phyloP scores from a whole-genome alignment of 35 echinoderm and acorn worm genomes.

The Anneissia japonica region DNA sequence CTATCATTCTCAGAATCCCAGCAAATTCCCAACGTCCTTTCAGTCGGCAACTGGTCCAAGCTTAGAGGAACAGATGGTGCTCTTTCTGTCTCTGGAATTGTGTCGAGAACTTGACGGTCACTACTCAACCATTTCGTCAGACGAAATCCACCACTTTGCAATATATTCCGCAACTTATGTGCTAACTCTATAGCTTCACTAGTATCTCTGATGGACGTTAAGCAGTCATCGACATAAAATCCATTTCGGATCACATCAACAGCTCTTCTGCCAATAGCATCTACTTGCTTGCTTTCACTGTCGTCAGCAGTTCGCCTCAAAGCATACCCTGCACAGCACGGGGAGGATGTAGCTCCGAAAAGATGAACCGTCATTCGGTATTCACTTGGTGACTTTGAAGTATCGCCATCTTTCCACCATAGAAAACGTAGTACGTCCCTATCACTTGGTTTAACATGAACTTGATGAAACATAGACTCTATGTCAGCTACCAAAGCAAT shows the following conservation, averaged over 20 bases:
- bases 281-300: neutral
- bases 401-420: too few species aligned
- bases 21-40: slow-evolving; percentile 46
- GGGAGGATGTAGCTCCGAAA: too few species aligned
- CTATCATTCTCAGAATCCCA: slow-evolving; percentile 51
- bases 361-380: too few species aligned
- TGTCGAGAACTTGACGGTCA: slow-evolving; percentile 22
- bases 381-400: too few species aligned
- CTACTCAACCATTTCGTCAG: slow-evolving; percentile 75
- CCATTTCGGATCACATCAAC: slow-evolving; percentile 26
- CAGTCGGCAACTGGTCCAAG: slow-evolving; percentile 38
- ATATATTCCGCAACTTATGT: slow-evolving; percentile 10
- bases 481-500: too few species aligned
- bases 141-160: slow-evolving; percentile 39
- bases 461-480: too few species aligned
- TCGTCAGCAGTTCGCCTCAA: neutral
- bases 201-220: slow-evolving; percentile 9
- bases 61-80: slow-evolving; percentile 14
- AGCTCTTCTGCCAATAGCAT: neutral
- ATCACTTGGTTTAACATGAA: too few species aligned
- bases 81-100: slow-evolving; percentile 28
- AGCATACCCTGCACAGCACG: too few species aligned
- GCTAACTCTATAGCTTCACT: slow-evolving; percentile 28
- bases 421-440: too few species aligned
- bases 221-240: slow-evolving; percentile 60